A percentile compares a stretch with the other conserved stretches of the same genome.
phyloP scores from a whole-genome alignment of 2,797 vertebrate species.

The Nyctibius grandis region DNA sequence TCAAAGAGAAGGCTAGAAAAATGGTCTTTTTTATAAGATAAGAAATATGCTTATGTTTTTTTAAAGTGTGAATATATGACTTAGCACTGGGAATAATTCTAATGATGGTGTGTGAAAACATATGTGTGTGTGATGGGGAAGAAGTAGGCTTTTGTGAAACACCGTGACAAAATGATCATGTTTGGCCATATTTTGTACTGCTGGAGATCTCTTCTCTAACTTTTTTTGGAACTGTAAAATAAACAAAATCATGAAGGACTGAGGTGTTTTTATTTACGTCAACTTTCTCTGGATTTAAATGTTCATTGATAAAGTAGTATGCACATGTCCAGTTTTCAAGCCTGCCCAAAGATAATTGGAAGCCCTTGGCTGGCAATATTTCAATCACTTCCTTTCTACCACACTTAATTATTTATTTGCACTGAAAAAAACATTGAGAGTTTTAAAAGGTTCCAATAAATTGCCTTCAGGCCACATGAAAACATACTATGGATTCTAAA shows the following conservation, averaged over 20 bases:
- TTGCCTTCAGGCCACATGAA: not conserved
- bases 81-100: not conserved
- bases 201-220: not conserved
- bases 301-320: not conserved
- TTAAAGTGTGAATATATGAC: not conserved
- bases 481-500: constrained; percentile 17
- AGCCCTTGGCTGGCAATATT: not conserved
- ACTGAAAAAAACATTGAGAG: not conserved
- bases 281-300: not conserved
- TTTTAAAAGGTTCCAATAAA: constrained; percentile 27
- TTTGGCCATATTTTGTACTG: not conserved
- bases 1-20: not conserved
- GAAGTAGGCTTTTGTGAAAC: not conserved
- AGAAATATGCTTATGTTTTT: constrained; percentile 29
- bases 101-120: not conserved
- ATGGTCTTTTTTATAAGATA: not conserved
- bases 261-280: not conserved
- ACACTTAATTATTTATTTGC: constrained; percentile 48
- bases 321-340: not conserved
- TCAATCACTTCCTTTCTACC: not conserved
- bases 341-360: not conserved
- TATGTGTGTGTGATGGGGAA: not conserved
- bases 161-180: not conserved
- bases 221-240: not conserved
- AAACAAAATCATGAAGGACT: not conserved